Evolutionary conservation across 2,888 invertebrate species (phyloP).

Genomic region (Cantharis rufa): DNA sequence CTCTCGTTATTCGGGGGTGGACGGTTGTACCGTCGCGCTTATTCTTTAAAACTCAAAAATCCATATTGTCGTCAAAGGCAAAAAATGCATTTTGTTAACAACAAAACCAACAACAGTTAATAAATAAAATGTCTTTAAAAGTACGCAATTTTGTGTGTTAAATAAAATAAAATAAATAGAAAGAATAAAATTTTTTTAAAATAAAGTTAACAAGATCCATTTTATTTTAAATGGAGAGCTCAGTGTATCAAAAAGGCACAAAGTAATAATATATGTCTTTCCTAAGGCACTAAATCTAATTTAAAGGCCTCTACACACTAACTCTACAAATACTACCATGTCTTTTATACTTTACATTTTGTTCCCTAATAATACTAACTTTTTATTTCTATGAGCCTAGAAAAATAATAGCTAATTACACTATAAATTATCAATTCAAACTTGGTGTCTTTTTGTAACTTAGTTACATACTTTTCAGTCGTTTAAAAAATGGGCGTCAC

Average conservation of each 20-base stretch:
- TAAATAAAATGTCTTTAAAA: not conserved
- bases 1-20: slow-evolving; percentile 8
- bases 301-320: slow-evolving; percentile 47
- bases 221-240: slow-evolving; percentile 20
- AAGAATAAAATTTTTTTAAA: not conserved
- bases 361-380: slow-evolving; percentile 40
- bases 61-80: slow-evolving; percentile 5
- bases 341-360: slow-evolving; percentile 40
- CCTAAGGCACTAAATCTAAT: slow-evolving; percentile 54
- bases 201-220: slow-evolving; percentile 14
- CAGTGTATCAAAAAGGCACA: slow-evolving; percentile 47
- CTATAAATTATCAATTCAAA: slow-evolving; percentile 27
- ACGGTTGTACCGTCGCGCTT: not conserved
- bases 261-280: slow-evolving; percentile 49
- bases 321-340: slow-evolving; percentile 34
- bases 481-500: slow-evolving; percentile 27
- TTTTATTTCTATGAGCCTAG: slow-evolving; percentile 22
- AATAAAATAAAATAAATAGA: not conserved
- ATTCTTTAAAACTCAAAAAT: not conserved
- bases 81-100: slow-evolving; percentile 16
- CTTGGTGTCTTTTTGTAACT: slow-evolving; percentile 35
- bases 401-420: slow-evolving; percentile 28
- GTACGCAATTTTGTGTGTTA: not conserved
- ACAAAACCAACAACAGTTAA: not conserved
- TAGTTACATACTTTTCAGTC: slow-evolving; percentile 33